Conservation (phyloP, 2,113 vertebrate genomes). For the Fulica atra region DNA sequence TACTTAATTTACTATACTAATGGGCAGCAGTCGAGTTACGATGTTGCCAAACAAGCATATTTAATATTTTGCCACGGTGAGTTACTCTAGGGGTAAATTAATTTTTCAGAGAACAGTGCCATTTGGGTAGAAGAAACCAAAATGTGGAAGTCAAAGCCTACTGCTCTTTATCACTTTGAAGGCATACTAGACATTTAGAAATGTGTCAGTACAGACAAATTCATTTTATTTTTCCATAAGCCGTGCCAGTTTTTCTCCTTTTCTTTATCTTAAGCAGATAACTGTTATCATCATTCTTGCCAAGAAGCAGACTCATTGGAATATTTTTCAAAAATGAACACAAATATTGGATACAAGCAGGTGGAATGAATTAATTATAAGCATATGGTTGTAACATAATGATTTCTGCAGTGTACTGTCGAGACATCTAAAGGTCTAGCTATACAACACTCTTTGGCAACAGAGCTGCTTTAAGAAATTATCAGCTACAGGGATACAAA, state of each 20-base stretch:
- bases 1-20: conserved; percentile 43
- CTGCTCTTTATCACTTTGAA: background rate
- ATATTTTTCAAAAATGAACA: conserved; percentile 38
- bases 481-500: background rate
- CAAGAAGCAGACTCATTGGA: conserved; percentile 26
- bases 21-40: background rate
- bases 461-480: background rate
- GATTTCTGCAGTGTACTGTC: background rate
- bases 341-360: conserved; percentile 38
- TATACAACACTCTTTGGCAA: background rate
- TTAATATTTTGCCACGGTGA: conserved; percentile 30
- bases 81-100: background rate
- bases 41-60: conserved; percentile 30
- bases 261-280: background rate
- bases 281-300: background rate
- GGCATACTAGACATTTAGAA: background rate
- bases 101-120: background rate
- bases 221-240: background rate
- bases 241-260: background rate
- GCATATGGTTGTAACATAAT: background rate
- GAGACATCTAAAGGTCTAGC: background rate
- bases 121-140: background rate
- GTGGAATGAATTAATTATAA: conserved; percentile 52
- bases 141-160: background rate
- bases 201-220: background rate